phyloP scores from a whole-genome alignment of 2,888 invertebrate species.

The Loripinus fragilis region DNA sequence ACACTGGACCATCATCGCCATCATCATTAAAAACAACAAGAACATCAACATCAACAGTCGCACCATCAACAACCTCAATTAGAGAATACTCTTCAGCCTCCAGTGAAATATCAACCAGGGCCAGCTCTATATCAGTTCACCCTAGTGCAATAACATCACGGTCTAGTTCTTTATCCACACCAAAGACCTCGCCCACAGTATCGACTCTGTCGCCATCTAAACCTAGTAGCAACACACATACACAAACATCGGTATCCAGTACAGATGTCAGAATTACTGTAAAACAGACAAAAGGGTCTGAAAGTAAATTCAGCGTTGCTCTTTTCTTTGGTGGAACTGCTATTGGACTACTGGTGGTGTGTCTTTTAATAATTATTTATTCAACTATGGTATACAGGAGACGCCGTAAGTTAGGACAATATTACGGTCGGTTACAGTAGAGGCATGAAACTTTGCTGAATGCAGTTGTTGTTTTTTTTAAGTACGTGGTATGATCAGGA shows the following conservation, averaged over 20 bases:
- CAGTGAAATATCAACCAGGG: too few relatives aligned
- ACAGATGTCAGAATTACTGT: background rate
- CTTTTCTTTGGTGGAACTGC: slow-evolving; percentile 6
- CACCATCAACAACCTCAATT: background rate
- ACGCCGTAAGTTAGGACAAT: background rate
- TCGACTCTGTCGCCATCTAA: too few relatives aligned
- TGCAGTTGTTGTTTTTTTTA: too few relatives aligned
- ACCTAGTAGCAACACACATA: too few relatives aligned
- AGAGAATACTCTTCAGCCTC: too few relatives aligned
- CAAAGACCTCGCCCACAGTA: too few relatives aligned
- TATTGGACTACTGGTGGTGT: background rate
- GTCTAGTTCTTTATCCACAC: too few relatives aligned
- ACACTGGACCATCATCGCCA: background rate
- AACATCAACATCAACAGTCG: background rate
- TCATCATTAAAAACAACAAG: background rate
- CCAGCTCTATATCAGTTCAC: too few relatives aligned
- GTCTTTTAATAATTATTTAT: background rate
- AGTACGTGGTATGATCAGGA: too few relatives aligned
- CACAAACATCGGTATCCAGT: too few relatives aligned
- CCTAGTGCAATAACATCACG: too few relatives aligned
- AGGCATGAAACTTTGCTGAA: too few relatives aligned
- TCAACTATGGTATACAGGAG: background rate
- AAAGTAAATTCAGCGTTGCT: background rate
- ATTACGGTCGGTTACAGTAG: background rate
- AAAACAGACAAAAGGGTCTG: background rate